These are phyloP conservation scores for Potamarius usumacintae DNA, from an alignment of 2,113 vertebrate species.

Conservation along the genomic window DNA sequence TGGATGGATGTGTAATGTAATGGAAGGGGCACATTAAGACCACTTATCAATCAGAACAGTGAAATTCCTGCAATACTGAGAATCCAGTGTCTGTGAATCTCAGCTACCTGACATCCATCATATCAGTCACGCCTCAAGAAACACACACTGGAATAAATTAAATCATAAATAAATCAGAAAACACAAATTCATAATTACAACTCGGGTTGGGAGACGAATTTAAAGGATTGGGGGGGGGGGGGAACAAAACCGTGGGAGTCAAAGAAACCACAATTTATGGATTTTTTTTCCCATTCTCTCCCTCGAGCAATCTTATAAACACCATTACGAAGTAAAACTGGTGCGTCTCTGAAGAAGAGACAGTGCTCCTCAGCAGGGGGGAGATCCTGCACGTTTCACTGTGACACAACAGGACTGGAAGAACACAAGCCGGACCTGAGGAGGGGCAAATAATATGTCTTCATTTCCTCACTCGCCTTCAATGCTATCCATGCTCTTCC, in stretches of 20 bases:
- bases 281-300: neutral
- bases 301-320: neutral
- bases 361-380: neutral
- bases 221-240: neutral
- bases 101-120: constrained; percentile 16
- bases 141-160: constrained; percentile 41
- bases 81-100: neutral
- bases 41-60: neutral
- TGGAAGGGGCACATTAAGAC: constrained; percentile 17
- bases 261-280: neutral
- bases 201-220: neutral
- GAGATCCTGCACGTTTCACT: neutral
- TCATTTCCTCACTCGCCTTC: neutral
- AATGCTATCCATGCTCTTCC: constrained; percentile 9
- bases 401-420: neutral
- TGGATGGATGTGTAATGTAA: neutral
- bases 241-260: neutral
- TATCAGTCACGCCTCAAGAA: constrained; percentile 20
- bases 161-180: constrained; percentile 31
- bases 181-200: constrained; percentile 28
- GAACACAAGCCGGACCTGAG: constrained; percentile 7
- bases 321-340: neutral
- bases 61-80: constrained; percentile 31
- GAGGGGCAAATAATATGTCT: neutral
- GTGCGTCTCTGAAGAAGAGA: neutral